Base-by-base conservation (phyloP, 2,888 invertebrate species). In the Lysandra coridon region DNA sequence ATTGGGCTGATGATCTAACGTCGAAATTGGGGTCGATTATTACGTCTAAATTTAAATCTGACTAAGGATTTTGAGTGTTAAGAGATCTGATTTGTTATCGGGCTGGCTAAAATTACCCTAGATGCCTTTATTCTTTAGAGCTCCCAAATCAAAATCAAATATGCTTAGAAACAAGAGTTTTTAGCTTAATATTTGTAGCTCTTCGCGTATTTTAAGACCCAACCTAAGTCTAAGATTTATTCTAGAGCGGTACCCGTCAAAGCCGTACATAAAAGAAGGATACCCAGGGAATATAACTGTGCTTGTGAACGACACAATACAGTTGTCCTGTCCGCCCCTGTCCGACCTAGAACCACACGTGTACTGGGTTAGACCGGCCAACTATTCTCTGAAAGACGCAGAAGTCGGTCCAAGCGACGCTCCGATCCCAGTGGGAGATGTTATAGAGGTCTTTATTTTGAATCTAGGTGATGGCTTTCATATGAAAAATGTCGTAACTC, bases 311-410 rank as follows among this genome's bases (percentile, higher is more conserved):
- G 95, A 96, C 78, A 96, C 96, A 33, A 97, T 96, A 57, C 93
- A 88, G 53, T 96, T 99, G 85, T 95, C 96, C 83, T 99, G 99
- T 91, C 96, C 96, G n/a, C 96, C 97, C 75, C 95, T 97, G 79
- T 97, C 98, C 62, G 98, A 99, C 87, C 94, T 98, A 83, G 97
- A 97, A 87, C 98, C 98, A 0, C 96, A 95, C 85, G 95, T 99
- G 79, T 96, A 96, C 84, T 99, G 98, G 98, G 88, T 98, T 81
- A 95, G 95, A 85, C 93, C 96, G 44, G 91, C 89, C 81, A 94
- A 95, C 83, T 86, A 87, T 79, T 89, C 94, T 0, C 79, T 88
- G 57, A 88, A 88, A 85, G 92, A 92, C 77, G 87, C 89, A 1
- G 91, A 92, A 83, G 90, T 92, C 40, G 92, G 92, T 62, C 92